A percentile compares a stretch with the other conserved stretches of the same genome.
Evolutionary conservation across 2,797 vertebrate species (phyloP).

Genomic region (Gymnoscopelus braueri): DNA sequence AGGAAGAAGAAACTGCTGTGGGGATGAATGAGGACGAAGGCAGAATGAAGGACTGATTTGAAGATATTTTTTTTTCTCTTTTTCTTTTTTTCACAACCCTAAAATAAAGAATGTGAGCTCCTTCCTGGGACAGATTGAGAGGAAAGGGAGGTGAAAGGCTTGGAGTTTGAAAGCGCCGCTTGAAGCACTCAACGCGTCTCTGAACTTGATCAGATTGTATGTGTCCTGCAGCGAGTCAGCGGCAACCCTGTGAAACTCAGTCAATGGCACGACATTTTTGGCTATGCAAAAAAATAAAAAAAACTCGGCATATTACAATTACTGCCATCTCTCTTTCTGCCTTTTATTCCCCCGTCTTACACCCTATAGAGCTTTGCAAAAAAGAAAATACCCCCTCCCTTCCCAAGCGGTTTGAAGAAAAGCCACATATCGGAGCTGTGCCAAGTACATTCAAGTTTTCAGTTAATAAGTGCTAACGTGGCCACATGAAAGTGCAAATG

Average conservation of each 20-base stretch:
- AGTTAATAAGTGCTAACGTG: conserved; percentile 62
- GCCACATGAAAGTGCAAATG: conserved; percentile 33
- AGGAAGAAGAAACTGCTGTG: conserved; percentile 57
- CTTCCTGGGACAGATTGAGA: conserved; percentile 86
- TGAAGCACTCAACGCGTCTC: conserved; percentile 91
- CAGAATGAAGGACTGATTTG: conserved; percentile 79
- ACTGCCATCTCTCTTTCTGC: conserved; percentile 86
- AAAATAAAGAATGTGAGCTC: conserved; percentile 89
- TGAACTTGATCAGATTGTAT: conserved; percentile 98
- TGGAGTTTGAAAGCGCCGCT: conserved; percentile 92
- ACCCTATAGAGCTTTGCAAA: conserved; percentile 83
- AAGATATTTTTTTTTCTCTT: conserved; percentile 71
- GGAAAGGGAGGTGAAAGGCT: conserved; percentile 84
- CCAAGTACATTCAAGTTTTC: conserved; percentile 72
- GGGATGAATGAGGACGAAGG: conserved; percentile 79
- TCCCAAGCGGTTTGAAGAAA: conserved; percentile 69
- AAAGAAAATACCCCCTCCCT: conserved; percentile 44
- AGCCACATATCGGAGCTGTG: conserved; percentile 67
- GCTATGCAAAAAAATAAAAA: conserved; percentile 69
- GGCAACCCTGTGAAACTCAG: conserved; percentile 84
- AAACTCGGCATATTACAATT: conserved; percentile 87
- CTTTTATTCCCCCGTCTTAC: conserved; percentile 83
- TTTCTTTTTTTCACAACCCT: conserved; percentile 72
- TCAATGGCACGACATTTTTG: conserved; percentile 86
- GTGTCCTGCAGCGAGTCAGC: conserved; percentile 94